These are phyloP conservation scores for Petrolisthes cinctipes DNA, from an alignment of 2,888 invertebrate species.

Conservation along the genomic window DNA sequence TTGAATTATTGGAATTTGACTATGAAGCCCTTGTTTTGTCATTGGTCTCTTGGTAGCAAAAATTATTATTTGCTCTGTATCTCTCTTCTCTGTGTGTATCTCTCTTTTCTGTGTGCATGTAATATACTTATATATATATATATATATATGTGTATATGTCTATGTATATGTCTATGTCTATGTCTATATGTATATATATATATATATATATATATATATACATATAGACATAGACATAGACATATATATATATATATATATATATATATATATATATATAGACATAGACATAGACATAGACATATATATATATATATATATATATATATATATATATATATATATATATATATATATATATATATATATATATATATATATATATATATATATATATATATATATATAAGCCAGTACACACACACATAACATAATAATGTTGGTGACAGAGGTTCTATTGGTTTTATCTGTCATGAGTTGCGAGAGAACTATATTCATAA, in stretches of 20 bases:
- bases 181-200: background rate
- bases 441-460: too few relatives aligned
- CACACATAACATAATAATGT: too few relatives aligned
- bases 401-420: too few relatives aligned
- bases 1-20: too few relatives aligned
- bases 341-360: slow-evolving; percentile 15
- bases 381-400: slow-evolving; percentile 26
- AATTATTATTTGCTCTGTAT: too few relatives aligned
- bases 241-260: background rate
- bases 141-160: background rate
- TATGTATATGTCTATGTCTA: background rate
- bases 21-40: too few relatives aligned
- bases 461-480: too few relatives aligned
- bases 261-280: slow-evolving; percentile 1
- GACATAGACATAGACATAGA: background rate
- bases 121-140: too few relatives aligned
- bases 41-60: too few relatives aligned
- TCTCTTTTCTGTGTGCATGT: too few relatives aligned
- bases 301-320: background rate
- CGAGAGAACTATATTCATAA: too few relatives aligned
- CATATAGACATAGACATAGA: background rate
- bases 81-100: too few relatives aligned
- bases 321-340: slow-evolving; percentile 1
- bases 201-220: slow-evolving; percentile 1
- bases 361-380: slow-evolving; percentile 26